Percentiles rank a stretch among this genome's conserved stretches.
Conservation (phyloP, 2,113 vertebrate species). For the Mormyrus iriodes region DNA sequence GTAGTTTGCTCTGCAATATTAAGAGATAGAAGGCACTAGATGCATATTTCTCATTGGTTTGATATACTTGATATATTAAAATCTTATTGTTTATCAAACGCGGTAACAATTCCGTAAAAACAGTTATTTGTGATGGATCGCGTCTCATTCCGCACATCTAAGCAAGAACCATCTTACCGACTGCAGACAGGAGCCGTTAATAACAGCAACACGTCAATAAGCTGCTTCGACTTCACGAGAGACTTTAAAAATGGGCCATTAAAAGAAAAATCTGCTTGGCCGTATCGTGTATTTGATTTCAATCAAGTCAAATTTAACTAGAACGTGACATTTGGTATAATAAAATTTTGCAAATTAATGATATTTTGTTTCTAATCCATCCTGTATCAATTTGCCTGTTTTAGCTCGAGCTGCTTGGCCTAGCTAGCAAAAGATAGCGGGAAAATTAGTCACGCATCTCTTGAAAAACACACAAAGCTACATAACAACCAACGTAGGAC, state of each 20-base stretch:
- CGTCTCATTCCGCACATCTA: background rate
- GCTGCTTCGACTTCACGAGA: background rate
- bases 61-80: background rate
- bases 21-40: background rate
- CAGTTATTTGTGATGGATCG: background rate
- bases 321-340: background rate
- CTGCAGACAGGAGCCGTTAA: background rate
- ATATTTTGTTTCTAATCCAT: background rate
- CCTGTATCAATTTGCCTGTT: background rate
- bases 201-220: background rate
- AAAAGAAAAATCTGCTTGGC: background rate
- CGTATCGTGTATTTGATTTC: background rate
- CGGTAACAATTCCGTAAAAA: background rate
- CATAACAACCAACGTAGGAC: background rate
- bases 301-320: background rate
- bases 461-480: background rate
- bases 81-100: background rate
- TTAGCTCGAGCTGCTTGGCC: background rate
- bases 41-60: background rate
- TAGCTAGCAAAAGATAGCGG: background rate
- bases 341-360: background rate
- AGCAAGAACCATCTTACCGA: background rate
- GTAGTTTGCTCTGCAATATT: background rate
- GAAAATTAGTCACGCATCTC: background rate
- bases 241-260: background rate